Conservation (phyloP, 2,888 invertebrate genomes). For the Tenthredo livida region DNA sequence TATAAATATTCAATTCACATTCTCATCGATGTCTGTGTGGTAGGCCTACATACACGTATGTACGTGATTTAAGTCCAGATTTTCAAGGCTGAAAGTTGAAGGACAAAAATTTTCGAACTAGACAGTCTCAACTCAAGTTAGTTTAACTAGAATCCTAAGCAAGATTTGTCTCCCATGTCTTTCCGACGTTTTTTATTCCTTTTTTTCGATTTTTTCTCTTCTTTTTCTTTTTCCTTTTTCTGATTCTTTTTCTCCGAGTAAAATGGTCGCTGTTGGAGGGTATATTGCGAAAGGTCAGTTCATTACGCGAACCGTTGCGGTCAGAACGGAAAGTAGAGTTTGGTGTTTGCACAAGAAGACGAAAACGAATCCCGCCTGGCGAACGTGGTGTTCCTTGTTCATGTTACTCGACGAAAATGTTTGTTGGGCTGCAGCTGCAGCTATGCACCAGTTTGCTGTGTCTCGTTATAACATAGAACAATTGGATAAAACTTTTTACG, state of each 20-base stretch:
- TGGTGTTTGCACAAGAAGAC: slow-evolving; percentile 48
- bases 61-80: not conserved
- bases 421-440: slow-evolving; percentile 4
- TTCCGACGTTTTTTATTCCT: too few species aligned
- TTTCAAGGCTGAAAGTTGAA: slow-evolving; percentile 20
- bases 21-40: not conserved
- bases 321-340: slow-evolving; percentile 43
- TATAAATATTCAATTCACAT: slow-evolving; percentile 21
- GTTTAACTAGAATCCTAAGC: not conserved
- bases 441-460: slow-evolving; percentile 10
- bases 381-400: not conserved
- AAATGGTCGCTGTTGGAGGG: slow-evolving; percentile 7
- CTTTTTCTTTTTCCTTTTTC: not conserved
- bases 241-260: not conserved
- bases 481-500: slow-evolving; percentile 14
- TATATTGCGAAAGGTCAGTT: slow-evolving; percentile 48
- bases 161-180: slow-evolving; percentile 1
- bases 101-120: not conserved
- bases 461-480: slow-evolving; percentile 30
- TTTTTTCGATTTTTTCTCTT: not conserved
- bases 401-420: slow-evolving; percentile 23
- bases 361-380: slow-evolving; percentile 37
- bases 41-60: not conserved
- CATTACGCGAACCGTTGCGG: slow-evolving; percentile 39
- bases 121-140: not conserved